These are phyloP conservation scores for Andricus quercusramuli DNA, from an alignment of 2,888 invertebrate species.

Conservation along the genomic window DNA sequence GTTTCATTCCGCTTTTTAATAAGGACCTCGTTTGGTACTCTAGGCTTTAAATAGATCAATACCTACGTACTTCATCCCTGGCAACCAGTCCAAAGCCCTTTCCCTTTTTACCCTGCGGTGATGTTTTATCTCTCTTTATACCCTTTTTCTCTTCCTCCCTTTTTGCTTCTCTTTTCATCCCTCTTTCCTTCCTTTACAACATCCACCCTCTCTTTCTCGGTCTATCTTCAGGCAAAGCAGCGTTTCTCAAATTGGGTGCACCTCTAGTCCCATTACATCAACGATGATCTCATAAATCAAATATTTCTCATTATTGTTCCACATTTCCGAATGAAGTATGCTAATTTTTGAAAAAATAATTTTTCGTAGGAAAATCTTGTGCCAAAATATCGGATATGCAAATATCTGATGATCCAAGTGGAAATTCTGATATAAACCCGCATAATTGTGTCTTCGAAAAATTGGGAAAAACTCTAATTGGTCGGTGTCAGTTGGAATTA, in stretches of 20 bases:
- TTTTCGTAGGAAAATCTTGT: too few species aligned
- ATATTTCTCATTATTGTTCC: not conserved
- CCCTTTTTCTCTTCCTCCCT: conserved; percentile 45
- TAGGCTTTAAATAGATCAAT: conserved; percentile 79
- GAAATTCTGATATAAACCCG: not conserved
- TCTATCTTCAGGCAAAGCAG: conserved; percentile 37
- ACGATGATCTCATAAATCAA: not conserved
- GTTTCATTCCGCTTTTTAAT: conserved; percentile 79
- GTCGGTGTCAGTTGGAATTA: not conserved
- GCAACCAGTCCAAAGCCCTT: conserved; percentile 75
- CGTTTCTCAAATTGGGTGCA: conserved; percentile 29
- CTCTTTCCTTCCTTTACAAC: conserved; percentile 54
- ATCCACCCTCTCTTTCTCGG: conserved; percentile 48
- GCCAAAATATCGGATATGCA: not conserved
- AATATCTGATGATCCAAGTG: not conserved
- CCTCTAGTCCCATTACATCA: not conserved
- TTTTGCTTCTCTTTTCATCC: conserved; percentile 52
- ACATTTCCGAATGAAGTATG: not conserved
- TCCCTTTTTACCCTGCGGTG: conserved; percentile 76
- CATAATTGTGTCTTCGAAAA: not conserved
- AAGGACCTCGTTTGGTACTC: conserved; percentile 79
- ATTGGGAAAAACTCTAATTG: not conserved
- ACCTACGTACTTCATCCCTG: conserved; percentile 78
- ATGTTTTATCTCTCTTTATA: conserved; percentile 65
- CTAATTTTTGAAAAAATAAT: not conserved